phyloP scores from a whole-genome alignment of 2,797 vertebrate species.

The Sebastes variabilis region DNA sequence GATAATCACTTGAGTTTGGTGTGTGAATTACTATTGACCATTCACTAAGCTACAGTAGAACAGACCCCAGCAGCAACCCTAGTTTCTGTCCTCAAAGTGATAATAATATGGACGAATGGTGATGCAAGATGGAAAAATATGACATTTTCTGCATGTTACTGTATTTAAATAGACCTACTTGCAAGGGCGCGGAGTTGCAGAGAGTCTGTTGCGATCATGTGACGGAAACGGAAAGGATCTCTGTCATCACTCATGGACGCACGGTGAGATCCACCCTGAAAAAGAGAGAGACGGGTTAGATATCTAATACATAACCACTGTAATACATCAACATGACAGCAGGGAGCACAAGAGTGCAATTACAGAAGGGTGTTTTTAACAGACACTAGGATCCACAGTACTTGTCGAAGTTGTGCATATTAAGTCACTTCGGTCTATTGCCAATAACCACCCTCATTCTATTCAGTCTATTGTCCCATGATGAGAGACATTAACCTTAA shows the following conservation, averaged over 20 bases:
- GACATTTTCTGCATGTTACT: background rate
- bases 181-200: conserved; percentile 90
- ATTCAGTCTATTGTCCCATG: background rate
- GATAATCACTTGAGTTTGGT: background rate
- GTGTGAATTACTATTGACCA: background rate
- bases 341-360: conserved; percentile 50
- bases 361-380: background rate
- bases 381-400: background rate
- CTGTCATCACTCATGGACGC: conserved; percentile 89
- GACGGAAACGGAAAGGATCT: conserved; percentile 94
- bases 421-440: background rate
- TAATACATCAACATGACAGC: conserved; percentile 38
- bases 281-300: background rate
- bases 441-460: background rate
- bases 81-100: background rate
- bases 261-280: conserved; percentile 90
- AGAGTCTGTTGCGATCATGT: conserved; percentile 95
- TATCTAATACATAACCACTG: background rate
- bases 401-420: background rate
- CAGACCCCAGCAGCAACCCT: background rate
- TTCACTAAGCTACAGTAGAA: no score
- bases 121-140: background rate
- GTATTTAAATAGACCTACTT: conserved; percentile 72
- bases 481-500: conserved; percentile 20
- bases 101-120: background rate